Base-by-base conservation (phyloP, 2,113 vertebrate genomes). In the Menidia beryllina region DNA sequence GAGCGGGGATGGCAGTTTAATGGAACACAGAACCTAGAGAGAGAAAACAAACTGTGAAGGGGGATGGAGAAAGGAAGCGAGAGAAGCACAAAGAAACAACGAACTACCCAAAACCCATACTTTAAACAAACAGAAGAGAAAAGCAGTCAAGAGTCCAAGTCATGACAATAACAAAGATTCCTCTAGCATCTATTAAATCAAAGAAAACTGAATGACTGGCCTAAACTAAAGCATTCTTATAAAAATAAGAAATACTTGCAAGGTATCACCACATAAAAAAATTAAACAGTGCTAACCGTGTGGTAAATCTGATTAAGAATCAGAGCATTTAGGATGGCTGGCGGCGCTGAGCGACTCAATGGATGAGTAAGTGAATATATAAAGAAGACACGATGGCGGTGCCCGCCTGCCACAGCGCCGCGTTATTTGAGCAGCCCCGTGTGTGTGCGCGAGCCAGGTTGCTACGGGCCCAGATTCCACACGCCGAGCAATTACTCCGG, bases 301-400 rank as follows among this genome's bases (percentile, higher is more conserved):
- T 74, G 75, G 66, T 79, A 80, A 88, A 89, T 88, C 80, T 80
- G 86, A 88, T 88, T 81, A 90, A 49, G 83, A 45, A 51, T 88
- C 76, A 59, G 52, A 82, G 84, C 11, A 30, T n/a, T n/a, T n/a
- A 77, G 62, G 79, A 75, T 75, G 75, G 78, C 68, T 75, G 72
- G 75, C 63, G 62, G 59, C 67, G 82, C 81, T 86, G 89, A 90
- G 83, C 84, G 85, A 88, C 81, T 87, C 73, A 69, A 75, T 60
- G 75, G 82, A 84, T 84, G 82, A 90, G 77, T 85, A 90, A 90
- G 88, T 89, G 87, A 82, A 87, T 89, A 86, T 91, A 85, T 85
- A 86, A 89, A 81, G 79, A 65, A 68, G 82, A 59, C 80, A 74
- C 85, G 80, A 84, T 72, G 72, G 77, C 7, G 39, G 68, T 80